Evolutionary conservation across 2,888 invertebrate species (phyloP).

Genomic region (Caenorhabditis angaria): DNA sequence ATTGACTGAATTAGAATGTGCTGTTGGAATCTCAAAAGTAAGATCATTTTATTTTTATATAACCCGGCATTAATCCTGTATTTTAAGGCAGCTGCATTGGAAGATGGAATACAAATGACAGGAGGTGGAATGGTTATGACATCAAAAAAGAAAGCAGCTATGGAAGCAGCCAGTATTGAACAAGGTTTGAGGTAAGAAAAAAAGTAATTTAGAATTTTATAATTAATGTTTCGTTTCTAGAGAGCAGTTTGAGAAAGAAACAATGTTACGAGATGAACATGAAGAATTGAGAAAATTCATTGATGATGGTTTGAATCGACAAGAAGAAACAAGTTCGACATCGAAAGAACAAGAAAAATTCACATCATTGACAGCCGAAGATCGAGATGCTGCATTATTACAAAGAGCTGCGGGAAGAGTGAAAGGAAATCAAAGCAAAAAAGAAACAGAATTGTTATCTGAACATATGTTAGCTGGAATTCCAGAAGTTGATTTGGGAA

Average conservation of each 20-base stretch:
- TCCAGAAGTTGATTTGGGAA: constrained; percentile 98
- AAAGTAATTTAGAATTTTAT: neutral
- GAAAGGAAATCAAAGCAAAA: constrained; percentile 80
- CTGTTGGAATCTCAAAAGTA: constrained; percentile 63
- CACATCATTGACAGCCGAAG: constrained; percentile 34
- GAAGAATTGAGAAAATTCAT: constrained; percentile 68
- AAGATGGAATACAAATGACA: constrained; percentile 51
- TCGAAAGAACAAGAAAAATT: constrained; percentile 11
- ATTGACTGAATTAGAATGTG: constrained; percentile 68
- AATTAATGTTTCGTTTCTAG: constrained; percentile 34
- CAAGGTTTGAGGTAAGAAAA: constrained; percentile 53
- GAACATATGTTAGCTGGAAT: constrained; percentile 99
- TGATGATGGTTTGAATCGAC: constrained; percentile 47
- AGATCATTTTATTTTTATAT: constrained; percentile 1
- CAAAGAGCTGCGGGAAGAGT: constrained; percentile 35
- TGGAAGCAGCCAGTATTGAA: constrained; percentile 67
- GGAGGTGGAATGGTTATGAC: constrained; percentile 65
- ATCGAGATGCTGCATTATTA: constrained; percentile 24
- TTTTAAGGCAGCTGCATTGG: constrained; percentile 42
- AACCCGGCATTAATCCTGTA: neutral
- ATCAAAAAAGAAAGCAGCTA: constrained; percentile 58
- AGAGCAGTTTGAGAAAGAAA: constrained; percentile 70
- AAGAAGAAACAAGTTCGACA: constrained; percentile 7
- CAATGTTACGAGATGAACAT: constrained; percentile 68
- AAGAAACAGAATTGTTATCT: constrained; percentile 97